phyloP scores from a whole-genome alignment of 2,113 vertebrate genomes.

The Pelecanoides urinatrix region DNA sequence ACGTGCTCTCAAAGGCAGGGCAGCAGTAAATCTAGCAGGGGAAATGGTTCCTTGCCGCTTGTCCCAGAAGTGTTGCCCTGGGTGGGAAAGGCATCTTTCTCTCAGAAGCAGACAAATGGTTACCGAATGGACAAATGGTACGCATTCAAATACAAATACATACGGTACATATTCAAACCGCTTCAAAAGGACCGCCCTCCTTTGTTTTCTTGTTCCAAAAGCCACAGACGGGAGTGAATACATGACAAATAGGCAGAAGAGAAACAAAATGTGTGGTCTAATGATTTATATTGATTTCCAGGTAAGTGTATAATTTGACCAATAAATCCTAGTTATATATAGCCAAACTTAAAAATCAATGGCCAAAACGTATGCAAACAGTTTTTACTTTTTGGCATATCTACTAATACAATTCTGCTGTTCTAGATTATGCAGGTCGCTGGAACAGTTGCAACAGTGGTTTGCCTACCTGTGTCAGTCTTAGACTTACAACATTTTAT shows the following conservation, averaged over 20 bases:
- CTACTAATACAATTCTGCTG: background rate
- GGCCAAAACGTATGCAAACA: background rate
- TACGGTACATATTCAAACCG: background rate
- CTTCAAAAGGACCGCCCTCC: background rate
- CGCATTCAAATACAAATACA: background rate
- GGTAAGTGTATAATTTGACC: background rate
- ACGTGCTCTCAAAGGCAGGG: background rate
- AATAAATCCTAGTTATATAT: background rate
- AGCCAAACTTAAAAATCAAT: background rate
- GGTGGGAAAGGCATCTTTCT: background rate
- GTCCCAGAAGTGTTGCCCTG: background rate
- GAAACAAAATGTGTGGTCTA: background rate
- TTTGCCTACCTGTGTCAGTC: background rate
- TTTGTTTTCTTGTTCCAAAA: background rate
- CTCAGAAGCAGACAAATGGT: background rate
- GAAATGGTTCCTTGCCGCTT: background rate
- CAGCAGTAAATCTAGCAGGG: fast-evolving
- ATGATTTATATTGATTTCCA: background rate
- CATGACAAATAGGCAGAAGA: background rate
- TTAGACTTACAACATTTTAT: background rate
- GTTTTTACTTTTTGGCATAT: background rate
- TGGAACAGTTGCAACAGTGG: background rate
- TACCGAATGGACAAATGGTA: background rate
- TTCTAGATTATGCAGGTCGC: background rate
- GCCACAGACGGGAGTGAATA: background rate